Evolutionary conservation across 2,888 invertebrate species (phyloP).

Genomic region (Protodeltote pygarga): DNA sequence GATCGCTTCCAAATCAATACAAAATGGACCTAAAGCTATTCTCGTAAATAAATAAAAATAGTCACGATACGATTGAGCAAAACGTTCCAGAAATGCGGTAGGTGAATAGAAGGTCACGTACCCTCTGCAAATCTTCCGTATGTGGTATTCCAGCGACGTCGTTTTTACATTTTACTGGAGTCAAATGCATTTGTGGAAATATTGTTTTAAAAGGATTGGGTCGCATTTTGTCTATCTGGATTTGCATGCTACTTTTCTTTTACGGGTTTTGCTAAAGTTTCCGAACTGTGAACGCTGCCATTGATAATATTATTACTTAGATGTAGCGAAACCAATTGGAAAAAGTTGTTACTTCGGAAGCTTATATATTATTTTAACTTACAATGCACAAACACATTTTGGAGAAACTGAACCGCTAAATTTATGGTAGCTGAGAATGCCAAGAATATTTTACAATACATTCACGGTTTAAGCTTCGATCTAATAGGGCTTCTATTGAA

Average conservation of each 20-base stretch:
- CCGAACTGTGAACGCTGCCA: not conserved
- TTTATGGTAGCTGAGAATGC: no score
- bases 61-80: constrained; percentile 26
- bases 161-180: constrained; percentile 47
- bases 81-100: constrained; percentile 32
- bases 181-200: constrained; percentile 46
- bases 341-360: no score
- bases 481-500: no score
- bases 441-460: no score
- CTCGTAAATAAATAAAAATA: constrained; percentile 39
- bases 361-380: no score
- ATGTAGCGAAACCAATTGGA: no score
- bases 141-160: constrained; percentile 46
- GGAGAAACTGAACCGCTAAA: no score
- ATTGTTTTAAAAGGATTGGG: constrained; percentile 44
- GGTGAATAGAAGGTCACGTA: constrained; percentile 45
- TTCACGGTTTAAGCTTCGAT: no score
- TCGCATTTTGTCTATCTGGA: constrained; percentile 33
- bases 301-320: no score
- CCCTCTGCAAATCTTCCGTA: constrained; percentile 45
- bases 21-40: constrained; percentile 16
- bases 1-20: constrained; percentile 15
- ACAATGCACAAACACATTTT: no score
- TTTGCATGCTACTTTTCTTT: constrained; percentile 30
- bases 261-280: constrained; percentile 3